Percentiles rank a stretch among this genome's conserved stretches.
Evolutionary conservation across 1,140 invertebrate genomes (phyloP).

Genomic region (Halictus rubicundus): DNA sequence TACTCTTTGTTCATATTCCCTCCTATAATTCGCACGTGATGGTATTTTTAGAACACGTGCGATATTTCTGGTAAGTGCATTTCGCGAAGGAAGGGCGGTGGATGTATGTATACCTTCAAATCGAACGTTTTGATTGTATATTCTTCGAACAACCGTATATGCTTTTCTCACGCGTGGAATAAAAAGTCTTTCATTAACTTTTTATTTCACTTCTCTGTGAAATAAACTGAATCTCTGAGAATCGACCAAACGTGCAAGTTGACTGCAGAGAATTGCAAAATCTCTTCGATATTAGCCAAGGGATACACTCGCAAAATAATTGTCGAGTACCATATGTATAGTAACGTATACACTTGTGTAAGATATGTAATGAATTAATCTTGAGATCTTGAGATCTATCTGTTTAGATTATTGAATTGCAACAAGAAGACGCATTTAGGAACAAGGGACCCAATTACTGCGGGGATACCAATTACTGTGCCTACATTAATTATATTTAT

Average conservation of each 20-base stretch:
- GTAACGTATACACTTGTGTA: neutral
- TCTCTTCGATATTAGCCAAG: neutral
- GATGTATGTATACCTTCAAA: constrained; percentile 10
- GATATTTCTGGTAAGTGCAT: constrained; percentile 27
- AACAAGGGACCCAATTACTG: no score
- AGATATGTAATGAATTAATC: neutral
- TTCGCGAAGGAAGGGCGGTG: constrained; percentile 19
- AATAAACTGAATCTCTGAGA: no score
- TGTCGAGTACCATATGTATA: neutral
- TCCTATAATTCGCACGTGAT: constrained; percentile 27
- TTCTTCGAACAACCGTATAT: neutral
- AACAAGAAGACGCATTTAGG: neutral
- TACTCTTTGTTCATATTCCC: constrained; percentile 19
- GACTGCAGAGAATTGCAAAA: neutral
- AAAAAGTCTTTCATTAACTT: neutral
- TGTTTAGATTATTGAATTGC: neutral
- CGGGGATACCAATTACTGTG: no score
- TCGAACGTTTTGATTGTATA: neutral
- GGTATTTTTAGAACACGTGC: constrained; percentile 35
- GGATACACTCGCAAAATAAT: neutral
- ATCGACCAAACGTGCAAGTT: neutral
- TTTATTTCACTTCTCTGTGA: no score
- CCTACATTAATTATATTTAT: no score
- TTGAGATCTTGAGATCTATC: neutral
- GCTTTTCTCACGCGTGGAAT: neutral